Evolutionary conservation across 2,888 invertebrate genomes (phyloP), one percentile per base, ranked within the genome.

Genomic region (Tubulanus polymorphus): DNA sequence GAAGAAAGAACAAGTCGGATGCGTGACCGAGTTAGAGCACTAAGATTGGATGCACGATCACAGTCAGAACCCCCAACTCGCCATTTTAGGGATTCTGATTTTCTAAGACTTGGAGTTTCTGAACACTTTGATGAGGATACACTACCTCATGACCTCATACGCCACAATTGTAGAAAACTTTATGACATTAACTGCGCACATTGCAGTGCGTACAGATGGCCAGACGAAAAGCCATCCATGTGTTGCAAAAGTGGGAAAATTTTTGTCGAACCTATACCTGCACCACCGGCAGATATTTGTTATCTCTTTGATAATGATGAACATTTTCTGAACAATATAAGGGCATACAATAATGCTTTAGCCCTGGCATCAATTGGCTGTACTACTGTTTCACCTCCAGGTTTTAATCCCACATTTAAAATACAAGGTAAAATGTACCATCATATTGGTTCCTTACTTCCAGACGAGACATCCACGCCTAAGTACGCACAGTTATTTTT

Each of bases 401-500:
- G 49, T 2, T 51, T 32, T n/a, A 37, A 6, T 1, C 35, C 35
- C 20, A 37, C 37, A 26, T 71, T 45, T 28, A 65, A 61, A 60
- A 55, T 73, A 1, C 66, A 72, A 64, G 69, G 70, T 1, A 70
- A 72, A 51, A 41, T 72, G 0, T 71, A 72, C 56, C 64, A 71
- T 48, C 59, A 27, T 46, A 65, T 64, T 63, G 71, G 69, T 1
- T 65, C 63, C 37, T 52, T 71, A 25, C 54, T 71, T 32, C 69
- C 71, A 15, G n/a, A 57, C 29, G n/a, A 62, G 57, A 63, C 65
- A 3, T 54, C 59, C 54, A 48, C 59, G 12, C 67, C 68, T 51
- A 64, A 71, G 56, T 73, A 68, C 63, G 48, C 71, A 23, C 72
- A 73, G 50, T 37, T 73, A 53, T 71, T 72, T 54, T 72, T 70